A percentile compares a stretch with the other conserved stretches of the same genome.
Conservation (phyloP, 2,888 invertebrate genomes). For the Sussaba pulchella region DNA sequence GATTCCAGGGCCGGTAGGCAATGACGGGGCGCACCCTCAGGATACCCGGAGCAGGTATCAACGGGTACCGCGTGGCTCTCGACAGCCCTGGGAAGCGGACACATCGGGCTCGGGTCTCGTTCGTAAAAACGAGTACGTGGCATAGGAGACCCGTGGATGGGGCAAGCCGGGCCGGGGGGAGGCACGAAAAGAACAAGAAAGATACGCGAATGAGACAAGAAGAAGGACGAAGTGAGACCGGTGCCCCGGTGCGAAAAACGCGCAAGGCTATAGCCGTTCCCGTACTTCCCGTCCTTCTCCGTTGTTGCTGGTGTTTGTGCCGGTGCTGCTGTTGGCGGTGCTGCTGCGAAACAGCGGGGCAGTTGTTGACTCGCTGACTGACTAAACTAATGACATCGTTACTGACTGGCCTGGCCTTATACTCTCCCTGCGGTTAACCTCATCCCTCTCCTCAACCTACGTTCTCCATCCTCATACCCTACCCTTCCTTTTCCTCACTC, state of each 20-base stretch:
- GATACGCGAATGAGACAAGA: constrained; percentile 21
- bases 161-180: not conserved
- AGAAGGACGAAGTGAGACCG: constrained; percentile 39
- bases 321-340: constrained; percentile 36
- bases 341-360: constrained; percentile 76
- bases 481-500: constrained; percentile 29
- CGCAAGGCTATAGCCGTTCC: constrained; percentile 32
- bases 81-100: constrained; percentile 61
- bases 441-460: constrained; percentile 55
- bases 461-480: constrained; percentile 12
- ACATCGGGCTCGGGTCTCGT: constrained; percentile 29
- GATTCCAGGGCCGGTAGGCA: constrained; percentile 63
- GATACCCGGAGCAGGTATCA: constrained; percentile 43
- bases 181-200: constrained; percentile 14
- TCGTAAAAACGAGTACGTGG: constrained; percentile 57
- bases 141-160: constrained; percentile 30
- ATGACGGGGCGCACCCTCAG: constrained; percentile 60
- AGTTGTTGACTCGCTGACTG: constrained; percentile 83
- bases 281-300: constrained; percentile 13
- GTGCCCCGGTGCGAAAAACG: constrained; percentile 26
- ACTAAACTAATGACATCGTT: constrained; percentile 83
- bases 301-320: too few relatives aligned
- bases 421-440: constrained; percentile 68
- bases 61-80: constrained; percentile 61
- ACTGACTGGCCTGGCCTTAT: constrained; percentile 81